These are phyloP conservation scores for Chironomus tentans DNA, from an alignment of 2,888 invertebrate species.

Conservation along the genomic window DNA sequence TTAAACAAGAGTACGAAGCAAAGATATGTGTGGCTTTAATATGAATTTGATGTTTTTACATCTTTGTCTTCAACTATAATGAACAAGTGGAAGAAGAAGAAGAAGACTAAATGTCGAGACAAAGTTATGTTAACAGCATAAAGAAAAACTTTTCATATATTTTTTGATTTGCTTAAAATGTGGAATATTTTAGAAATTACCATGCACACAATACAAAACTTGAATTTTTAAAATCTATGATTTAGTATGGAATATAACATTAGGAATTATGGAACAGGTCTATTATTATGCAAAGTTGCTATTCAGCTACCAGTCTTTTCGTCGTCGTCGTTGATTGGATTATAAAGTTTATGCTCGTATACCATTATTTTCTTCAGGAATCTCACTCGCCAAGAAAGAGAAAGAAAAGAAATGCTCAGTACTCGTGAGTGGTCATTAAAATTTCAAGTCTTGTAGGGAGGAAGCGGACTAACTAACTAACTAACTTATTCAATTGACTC, in stretches of 20 bases:
- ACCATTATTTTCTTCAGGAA: background rate
- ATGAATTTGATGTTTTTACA: background rate
- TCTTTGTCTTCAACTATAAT: background rate
- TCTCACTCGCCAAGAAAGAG: background rate
- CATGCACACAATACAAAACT: too few species aligned
- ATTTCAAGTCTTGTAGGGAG: background rate
- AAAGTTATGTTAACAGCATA: background rate
- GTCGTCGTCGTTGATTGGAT: background rate
- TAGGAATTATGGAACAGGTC: background rate
- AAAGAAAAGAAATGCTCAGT: background rate
- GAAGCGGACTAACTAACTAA: background rate
- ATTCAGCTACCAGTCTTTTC: background rate
- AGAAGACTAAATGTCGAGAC: background rate
- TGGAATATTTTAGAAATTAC: too few species aligned
- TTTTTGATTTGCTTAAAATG: too few species aligned
- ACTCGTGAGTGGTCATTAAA: background rate
- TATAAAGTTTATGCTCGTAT: background rate
- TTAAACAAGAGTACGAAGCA: too few species aligned
- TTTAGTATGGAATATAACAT: too few species aligned
- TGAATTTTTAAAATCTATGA: too few species aligned
- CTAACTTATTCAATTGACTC: background rate
- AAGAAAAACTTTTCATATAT: background rate
- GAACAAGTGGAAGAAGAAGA: background rate
- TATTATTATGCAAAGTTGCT: background rate
- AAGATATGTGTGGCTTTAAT: background rate